phyloP scores from a whole-genome alignment of 2,113 vertebrate genomes.

The Oryctolagus cuniculus region mOryCun1.1 NC_091436.1:130580001-130580500 shows the following conservation, averaged over 20 bases:
- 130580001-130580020: neutral
- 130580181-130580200: neutral
- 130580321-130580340: neutral
- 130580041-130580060: neutral
- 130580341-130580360: neutral
- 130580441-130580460: neutral
- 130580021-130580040: neutral
- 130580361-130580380: neutral
- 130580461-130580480: neutral
- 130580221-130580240: neutral
- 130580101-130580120: neutral
- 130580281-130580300: no score
- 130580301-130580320: neutral
- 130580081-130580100: neutral
- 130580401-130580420: neutral
- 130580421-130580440: neutral
- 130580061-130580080: neutral
- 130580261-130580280: neutral
- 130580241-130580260: neutral
- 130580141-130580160: neutral
- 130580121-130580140: neutral
- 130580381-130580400: neutral
- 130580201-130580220: conserved; percentile 4
- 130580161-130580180: no score
- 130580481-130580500: neutral